Percentiles rank a stretch among this genome's conserved stretches.
phyloP scores from a whole-genome alignment of 2,888 invertebrate genomes.

The Synanthedon vespiformis region DNA sequence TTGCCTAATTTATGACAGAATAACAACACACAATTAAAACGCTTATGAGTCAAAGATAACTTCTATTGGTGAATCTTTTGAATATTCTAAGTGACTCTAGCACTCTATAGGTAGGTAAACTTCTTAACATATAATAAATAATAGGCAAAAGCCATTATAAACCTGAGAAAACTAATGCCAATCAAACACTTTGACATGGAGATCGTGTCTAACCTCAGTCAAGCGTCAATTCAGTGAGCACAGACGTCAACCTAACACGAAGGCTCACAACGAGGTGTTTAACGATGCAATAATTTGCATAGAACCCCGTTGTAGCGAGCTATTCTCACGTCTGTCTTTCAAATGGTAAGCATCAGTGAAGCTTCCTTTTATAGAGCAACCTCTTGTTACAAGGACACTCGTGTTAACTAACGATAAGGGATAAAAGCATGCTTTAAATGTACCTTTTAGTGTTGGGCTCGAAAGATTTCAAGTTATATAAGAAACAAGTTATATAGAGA shows the following conservation, averaged over 20 bases:
- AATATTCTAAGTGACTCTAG: no score
- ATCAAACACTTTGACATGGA: slow-evolving; percentile 52
- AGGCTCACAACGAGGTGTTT: slow-evolving; percentile 56
- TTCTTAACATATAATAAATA: background rate
- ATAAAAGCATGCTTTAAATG: no score
- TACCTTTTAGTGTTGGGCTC: no score
- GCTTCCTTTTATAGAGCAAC: slow-evolving; percentile 42
- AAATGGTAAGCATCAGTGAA: slow-evolving; percentile 10
- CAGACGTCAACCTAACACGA: slow-evolving; percentile 55
- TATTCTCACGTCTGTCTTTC: slow-evolving; percentile 61
- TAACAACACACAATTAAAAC: no score
- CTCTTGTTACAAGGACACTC: slow-evolving; percentile 36
- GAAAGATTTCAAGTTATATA: no score
- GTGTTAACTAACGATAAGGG: no score
- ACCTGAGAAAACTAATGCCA: slow-evolving; percentile 46
- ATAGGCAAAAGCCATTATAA: background rate
- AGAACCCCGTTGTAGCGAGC: slow-evolving; percentile 41
- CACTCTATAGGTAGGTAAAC: no score
- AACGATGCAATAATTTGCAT: slow-evolving; percentile 69
- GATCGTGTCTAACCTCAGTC: slow-evolving; percentile 29
- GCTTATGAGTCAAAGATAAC: no score
- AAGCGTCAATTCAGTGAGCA: slow-evolving; percentile 13
- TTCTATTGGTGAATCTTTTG: no score
- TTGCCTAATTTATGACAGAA: no score
- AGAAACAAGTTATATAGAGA: no score